Evolutionary conservation across 2,113 vertebrate genomes (phyloP).

Genomic region (Sinocyclocheilus maitianheensis): DNA sequence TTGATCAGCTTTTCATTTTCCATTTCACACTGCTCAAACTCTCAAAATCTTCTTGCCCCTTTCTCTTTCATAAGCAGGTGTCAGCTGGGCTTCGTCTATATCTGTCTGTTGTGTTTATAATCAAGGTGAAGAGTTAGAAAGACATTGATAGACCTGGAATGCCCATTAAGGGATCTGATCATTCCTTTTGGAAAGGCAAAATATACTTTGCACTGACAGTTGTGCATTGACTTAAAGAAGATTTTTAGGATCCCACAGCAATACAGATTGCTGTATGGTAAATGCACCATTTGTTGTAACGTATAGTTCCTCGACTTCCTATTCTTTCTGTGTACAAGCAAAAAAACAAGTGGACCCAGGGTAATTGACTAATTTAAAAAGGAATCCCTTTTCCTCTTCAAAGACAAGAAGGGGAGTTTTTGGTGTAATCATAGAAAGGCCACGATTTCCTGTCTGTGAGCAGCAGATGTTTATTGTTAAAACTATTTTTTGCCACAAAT

Average conservation of each 20-base stretch:
- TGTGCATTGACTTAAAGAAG: not conserved
- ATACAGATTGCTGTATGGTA: not conserved
- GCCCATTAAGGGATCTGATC: conserved; percentile 23
- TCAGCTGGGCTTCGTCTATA: conserved; percentile 6
- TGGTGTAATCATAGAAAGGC: conserved; percentile 24
- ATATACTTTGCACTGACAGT: not conserved
- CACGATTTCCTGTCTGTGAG: conserved; percentile 28
- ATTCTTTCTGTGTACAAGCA: not conserved
- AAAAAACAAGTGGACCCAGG: not conserved
- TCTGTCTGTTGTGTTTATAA: conserved; percentile 20
- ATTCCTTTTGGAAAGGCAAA: not conserved
- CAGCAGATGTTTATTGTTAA: conserved; percentile 38
- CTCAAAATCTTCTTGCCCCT: not conserved
- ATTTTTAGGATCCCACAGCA: not conserved
- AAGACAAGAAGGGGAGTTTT: conserved; percentile 32
- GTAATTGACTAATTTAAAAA: conserved; percentile 29
- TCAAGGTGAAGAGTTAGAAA: conserved; percentile 4
- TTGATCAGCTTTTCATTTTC: conserved; percentile 48
- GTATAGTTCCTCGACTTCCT: not conserved
- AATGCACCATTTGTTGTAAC: not conserved
- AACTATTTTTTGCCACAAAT: conserved; percentile 1
- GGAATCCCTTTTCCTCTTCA: conserved; percentile 25
- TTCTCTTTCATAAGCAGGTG: not conserved
- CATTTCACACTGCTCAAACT: conserved; percentile 24
- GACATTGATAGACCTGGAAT: conserved; percentile 37